phyloP scores from a whole-genome alignment of 2,797 vertebrate species.

The Cossypha polioptera region DNA sequence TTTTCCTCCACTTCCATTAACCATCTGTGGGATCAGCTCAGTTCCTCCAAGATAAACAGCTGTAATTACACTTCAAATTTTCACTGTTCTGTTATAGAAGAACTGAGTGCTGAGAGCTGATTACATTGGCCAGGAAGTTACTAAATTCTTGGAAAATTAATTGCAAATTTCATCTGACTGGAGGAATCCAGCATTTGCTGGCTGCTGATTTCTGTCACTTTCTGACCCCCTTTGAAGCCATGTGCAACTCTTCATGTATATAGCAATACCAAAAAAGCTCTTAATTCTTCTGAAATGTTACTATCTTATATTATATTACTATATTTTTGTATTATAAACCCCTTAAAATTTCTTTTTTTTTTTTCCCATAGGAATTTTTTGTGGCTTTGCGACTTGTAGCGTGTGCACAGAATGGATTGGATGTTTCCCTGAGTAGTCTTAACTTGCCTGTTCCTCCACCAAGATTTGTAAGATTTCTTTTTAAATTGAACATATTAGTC shows the following conservation, averaged over 20 bases:
- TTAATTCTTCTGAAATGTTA: background rate
- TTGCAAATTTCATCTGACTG: background rate
- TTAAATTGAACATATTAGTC: background rate
- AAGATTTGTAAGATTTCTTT: slow-evolving; percentile 90
- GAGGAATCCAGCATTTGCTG: background rate
- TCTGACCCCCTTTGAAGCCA: background rate
- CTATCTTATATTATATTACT: background rate
- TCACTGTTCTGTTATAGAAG: background rate
- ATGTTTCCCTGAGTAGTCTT: slow-evolving; percentile 90
- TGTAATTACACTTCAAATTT: background rate
- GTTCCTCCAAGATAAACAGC: background rate
- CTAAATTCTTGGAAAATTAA: background rate
- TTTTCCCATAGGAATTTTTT: slow-evolving; percentile 90
- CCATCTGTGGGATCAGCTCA: background rate
- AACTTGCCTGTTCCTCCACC: slow-evolving; percentile 89
- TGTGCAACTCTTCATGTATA: background rate
- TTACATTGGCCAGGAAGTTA: background rate
- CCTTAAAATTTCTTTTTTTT: slow-evolving; percentile 18
- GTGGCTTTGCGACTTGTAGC: slow-evolving; percentile 92
- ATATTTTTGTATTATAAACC: background rate
- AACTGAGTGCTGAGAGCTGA: background rate
- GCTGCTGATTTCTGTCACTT: background rate
- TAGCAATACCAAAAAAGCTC: background rate
- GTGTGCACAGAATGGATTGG: slow-evolving; percentile 97
- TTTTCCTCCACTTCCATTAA: background rate